Conservation (phyloP, 2,113 vertebrate genomes). For the Proteles cristata region DNA sequence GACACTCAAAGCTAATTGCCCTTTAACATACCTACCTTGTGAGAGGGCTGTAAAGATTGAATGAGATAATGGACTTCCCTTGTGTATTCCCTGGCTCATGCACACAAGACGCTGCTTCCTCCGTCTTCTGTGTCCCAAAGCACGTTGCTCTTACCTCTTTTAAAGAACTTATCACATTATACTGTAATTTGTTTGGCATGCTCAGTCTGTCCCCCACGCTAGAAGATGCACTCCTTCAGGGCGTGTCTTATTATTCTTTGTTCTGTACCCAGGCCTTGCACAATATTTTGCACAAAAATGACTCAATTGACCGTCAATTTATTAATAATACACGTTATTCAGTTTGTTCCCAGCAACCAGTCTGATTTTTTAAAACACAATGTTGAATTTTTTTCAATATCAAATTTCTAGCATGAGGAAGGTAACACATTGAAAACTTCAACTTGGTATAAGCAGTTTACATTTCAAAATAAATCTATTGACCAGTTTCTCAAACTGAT, state of each 20-base stretch:
- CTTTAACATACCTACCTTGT: slow-evolving; percentile 64
- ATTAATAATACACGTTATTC: slow-evolving; percentile 48
- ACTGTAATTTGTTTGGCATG: slow-evolving; percentile 66
- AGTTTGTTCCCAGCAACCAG: neutral
- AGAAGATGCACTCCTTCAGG: slow-evolving; percentile 66
- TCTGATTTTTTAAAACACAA: neutral
- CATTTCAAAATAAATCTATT: neutral
- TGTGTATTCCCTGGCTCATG: neutral
- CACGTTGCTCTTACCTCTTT: slow-evolving; percentile 66
- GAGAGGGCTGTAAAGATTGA: neutral
- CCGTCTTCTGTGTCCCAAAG: slow-evolving; percentile 37
- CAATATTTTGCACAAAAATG: slow-evolving; percentile 69
- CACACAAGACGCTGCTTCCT: neutral
- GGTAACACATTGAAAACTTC: neutral
- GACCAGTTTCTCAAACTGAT: neutral
- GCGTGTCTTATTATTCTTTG: slow-evolving; percentile 74
- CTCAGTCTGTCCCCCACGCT: slow-evolving; percentile 18
- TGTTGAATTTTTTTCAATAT: neutral
- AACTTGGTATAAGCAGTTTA: neutral
- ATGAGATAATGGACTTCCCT: neutral
- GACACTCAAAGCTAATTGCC: neutral
- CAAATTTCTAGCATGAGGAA: slow-evolving; percentile 11
- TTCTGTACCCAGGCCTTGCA: slow-evolving; percentile 64
- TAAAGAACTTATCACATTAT: slow-evolving; percentile 77
- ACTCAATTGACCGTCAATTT: slow-evolving; percentile 56